Evolutionary conservation across 2,113 vertebrate genomes (phyloP).

Genomic region (Chaetura pelagica): DNA sequence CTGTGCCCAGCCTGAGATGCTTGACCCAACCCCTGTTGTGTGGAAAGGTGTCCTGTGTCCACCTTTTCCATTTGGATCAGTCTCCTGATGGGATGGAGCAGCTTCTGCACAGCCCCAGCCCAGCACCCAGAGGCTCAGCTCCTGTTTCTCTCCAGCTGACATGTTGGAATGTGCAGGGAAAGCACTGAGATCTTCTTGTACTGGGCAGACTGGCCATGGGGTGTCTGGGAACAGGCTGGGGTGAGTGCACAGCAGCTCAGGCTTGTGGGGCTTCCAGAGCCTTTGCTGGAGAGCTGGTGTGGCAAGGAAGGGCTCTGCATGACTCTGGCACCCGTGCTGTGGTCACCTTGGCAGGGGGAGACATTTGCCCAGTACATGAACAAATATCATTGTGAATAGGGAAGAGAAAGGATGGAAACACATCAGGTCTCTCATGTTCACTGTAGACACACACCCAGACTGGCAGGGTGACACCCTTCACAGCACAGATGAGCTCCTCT

Average conservation of each 20-base stretch:
- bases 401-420: not conserved
- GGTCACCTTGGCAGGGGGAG: not conserved
- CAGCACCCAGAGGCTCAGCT: not conserved
- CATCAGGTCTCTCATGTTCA: not conserved
- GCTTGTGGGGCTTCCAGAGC: not conserved
- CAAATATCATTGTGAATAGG: not conserved
- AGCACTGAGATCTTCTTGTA: not conserved
- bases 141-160: not conserved
- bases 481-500: not conserved
- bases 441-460: not conserved
- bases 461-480: not conserved
- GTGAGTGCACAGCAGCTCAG: not conserved
- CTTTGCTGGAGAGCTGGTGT: not conserved
- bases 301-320: not conserved
- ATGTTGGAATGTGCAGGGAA: not conserved
- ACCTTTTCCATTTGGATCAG: not conserved
- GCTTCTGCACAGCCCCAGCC: not conserved
- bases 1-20: not conserved
- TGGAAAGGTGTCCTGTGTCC: not conserved
- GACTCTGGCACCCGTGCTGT: rapidly evolving
- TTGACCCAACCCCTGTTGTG: not conserved
- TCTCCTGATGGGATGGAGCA: not conserved
- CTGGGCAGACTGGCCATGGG: not conserved
- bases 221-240: not conserved
- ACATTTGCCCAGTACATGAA: not conserved